phyloP scores from a whole-genome alignment of 2,888 invertebrate genomes.

The Melinaea menophilus region DNA sequence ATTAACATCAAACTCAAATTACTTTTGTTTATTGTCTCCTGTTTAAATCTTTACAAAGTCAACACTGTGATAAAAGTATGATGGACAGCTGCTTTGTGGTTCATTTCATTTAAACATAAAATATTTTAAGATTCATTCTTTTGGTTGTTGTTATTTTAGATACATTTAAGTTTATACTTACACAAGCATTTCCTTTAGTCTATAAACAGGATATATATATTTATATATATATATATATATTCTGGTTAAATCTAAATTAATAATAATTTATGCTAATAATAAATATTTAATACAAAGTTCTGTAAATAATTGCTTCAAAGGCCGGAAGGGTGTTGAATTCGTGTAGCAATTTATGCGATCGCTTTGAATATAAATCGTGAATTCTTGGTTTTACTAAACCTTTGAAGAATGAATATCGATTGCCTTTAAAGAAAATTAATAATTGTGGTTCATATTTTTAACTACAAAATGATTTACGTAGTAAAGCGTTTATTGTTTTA shows the following conservation, averaged over 20 bases:
- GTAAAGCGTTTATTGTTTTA: too few relatives aligned
- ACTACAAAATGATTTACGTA: too few relatives aligned
- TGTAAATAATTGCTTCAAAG: conserved; percentile 22
- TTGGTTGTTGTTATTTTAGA: conserved; percentile 15
- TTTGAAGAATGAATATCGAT: background rate
- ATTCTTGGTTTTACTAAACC: background rate
- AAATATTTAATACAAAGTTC: too few relatives aligned
- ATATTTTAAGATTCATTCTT: conserved; percentile 12
- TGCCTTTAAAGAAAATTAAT: background rate
- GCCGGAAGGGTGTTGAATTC: conserved; percentile 71
- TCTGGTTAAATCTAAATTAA: too few relatives aligned
- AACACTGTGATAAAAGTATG: conserved; percentile 9
- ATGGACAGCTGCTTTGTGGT: background rate
- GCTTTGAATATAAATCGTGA: conserved; percentile 75
- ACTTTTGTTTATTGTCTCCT: too few relatives aligned
- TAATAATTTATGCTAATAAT: too few relatives aligned
- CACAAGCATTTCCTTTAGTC: too few relatives aligned
- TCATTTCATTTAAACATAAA: conserved; percentile 17
- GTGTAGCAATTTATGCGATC: conserved; percentile 76
- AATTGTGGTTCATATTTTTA: too few relatives aligned
- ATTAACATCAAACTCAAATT: too few relatives aligned
- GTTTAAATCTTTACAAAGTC: background rate
- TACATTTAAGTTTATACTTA: conserved; percentile 1
- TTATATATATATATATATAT: too few relatives aligned
- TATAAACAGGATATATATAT: too few relatives aligned